These are phyloP conservation scores for Trachymyrmex septentrionalis DNA, from an alignment of 1,140 invertebrate genomes.

Conservation along the genomic window DNA sequence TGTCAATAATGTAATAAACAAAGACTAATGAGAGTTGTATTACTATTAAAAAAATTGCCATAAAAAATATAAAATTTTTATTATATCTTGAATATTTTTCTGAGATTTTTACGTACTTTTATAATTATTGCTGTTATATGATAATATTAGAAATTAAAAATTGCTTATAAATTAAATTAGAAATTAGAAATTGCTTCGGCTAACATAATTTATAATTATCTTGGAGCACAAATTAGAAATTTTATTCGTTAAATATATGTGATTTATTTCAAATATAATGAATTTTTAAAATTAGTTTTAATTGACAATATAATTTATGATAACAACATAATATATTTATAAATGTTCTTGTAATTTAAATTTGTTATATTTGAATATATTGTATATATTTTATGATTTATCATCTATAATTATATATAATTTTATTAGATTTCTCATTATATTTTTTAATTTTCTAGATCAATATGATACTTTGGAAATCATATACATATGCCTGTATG, in stretches of 20 bases:
- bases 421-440: neutral
- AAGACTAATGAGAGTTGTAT: too few species aligned
- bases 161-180: too few species aligned
- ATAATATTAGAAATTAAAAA: conserved; percentile 24
- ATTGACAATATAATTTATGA: conserved; percentile 13
- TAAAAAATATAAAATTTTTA: neutral
- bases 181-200: neutral
- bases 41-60: neutral
- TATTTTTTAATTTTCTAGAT: neutral
- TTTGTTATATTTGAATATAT: neutral
- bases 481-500: neutral
- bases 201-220: conserved; percentile 8
- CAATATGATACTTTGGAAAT: neutral
- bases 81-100: neutral
- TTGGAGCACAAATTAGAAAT: neutral
- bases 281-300: neutral
- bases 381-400: neutral
- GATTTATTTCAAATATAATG: conserved; percentile 13
- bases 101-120: neutral
- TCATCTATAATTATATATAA: neutral
- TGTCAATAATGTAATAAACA: too few species aligned
- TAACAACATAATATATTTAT: conserved; percentile 17
- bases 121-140: conserved; percentile 3
- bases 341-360: neutral
- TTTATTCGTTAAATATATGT: neutral